Percentiles rank a stretch among this genome's conserved stretches.
Conservation (phyloP, 2,113 vertebrate genomes). For the Elachura formosa region DNA sequence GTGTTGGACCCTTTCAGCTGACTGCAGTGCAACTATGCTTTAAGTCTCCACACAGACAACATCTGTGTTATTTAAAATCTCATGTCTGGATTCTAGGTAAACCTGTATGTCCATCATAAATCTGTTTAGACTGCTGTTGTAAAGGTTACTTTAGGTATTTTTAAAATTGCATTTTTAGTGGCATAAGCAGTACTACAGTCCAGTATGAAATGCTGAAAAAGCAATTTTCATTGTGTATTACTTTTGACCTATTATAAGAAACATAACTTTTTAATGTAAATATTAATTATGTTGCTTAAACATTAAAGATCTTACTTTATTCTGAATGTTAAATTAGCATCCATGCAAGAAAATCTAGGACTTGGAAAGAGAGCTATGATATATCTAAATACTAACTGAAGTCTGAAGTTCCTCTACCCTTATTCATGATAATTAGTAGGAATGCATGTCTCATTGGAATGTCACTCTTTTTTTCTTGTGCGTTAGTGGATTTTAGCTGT, state of each 20-base stretch:
- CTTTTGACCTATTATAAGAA: conserved; percentile 59
- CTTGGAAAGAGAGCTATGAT: conserved; percentile 46
- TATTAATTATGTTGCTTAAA: conserved; percentile 67
- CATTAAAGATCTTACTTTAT: conserved; percentile 59
- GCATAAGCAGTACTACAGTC: conserved; percentile 32
- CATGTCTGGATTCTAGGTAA: not conserved
- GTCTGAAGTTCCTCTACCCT: conserved; percentile 11
- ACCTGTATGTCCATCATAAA: not conserved
- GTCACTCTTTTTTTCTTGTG: conserved; percentile 28
- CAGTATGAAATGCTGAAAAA: conserved; percentile 53
- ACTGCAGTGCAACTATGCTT: not conserved
- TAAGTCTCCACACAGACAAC: not conserved
- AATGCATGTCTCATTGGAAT: conserved; percentile 42
- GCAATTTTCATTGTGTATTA: conserved; percentile 50
- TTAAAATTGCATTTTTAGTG: conserved; percentile 59
- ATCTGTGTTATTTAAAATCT: not conserved
- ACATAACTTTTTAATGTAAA: conserved; percentile 63
- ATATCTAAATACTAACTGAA: conserved; percentile 47
- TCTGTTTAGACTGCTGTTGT: conserved; percentile 16
- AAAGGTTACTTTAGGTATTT: conserved; percentile 52
- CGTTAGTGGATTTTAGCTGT: conserved; percentile 26
- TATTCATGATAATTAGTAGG: conserved; percentile 56
- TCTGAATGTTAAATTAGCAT: conserved; percentile 46
- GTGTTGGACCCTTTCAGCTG: not conserved
- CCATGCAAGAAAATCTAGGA: conserved; percentile 27